These are phyloP conservation scores for Cyphomyrus plagiostoma DNA, from an alignment of 2,113 vertebrate genomes.

Conservation along the genomic window DNA sequence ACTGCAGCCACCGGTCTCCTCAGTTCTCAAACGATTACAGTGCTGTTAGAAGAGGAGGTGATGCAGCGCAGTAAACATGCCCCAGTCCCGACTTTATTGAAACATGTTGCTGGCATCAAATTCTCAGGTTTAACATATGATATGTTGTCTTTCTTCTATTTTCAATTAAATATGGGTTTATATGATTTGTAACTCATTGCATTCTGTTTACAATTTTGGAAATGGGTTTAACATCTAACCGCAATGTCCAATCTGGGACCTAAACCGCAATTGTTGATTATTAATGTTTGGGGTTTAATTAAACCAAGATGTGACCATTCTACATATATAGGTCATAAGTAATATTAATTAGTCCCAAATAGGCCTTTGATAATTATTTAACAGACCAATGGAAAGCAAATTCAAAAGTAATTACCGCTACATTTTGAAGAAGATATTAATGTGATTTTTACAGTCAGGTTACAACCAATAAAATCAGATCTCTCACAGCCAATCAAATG, in stretches of 20 bases:
- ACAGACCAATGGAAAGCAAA: background rate
- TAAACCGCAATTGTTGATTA: background rate
- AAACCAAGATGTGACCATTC: background rate
- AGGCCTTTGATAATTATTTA: background rate
- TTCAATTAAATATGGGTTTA: no score
- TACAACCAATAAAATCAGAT: background rate
- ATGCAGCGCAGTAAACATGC: no score
- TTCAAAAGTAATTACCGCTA: background rate
- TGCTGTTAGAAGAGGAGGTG: no score
- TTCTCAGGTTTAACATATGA: no score
- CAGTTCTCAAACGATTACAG: no score
- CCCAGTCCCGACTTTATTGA: no score
- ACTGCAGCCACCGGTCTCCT: no score
- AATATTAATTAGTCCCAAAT: background rate
- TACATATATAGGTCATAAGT: background rate
- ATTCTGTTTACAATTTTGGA: no score
- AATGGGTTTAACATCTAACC: background rate
- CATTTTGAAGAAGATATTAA: background rate
- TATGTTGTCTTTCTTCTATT: no score
- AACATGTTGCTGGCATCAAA: no score
- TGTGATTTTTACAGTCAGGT: background rate
- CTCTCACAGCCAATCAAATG: background rate
- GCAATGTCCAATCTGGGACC: background rate
- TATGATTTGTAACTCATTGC: no score
- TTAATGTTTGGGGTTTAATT: background rate